Evolutionary conservation across 2,888 invertebrate species (phyloP).

Genomic region (Acronicta aceris): DNA sequence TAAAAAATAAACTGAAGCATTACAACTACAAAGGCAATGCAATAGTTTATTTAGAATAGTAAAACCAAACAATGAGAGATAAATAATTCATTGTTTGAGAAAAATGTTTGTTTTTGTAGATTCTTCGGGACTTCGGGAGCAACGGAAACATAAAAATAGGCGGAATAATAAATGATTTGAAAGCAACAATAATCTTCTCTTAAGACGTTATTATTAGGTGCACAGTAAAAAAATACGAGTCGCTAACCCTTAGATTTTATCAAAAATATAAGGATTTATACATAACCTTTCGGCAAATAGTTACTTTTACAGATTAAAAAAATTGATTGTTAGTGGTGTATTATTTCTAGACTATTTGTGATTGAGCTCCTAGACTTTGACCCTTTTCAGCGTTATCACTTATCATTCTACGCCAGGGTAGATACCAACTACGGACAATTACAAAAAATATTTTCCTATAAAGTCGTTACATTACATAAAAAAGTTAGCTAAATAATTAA

Average conservation of each 20-base stretch:
- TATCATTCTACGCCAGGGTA: no score
- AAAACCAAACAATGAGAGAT: slow-evolving; percentile 47
- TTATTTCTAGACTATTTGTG: no score
- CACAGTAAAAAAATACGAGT: slow-evolving; percentile 50
- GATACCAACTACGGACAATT: no score
- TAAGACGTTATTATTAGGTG: slow-evolving; percentile 6
- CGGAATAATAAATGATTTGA: slow-evolving; percentile 34
- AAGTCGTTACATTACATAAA: no score
- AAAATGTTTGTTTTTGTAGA: slow-evolving; percentile 54
- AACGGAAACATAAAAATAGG: slow-evolving; percentile 53
- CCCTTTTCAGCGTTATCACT: no score
- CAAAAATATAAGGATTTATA: no score
- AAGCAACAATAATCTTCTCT: slow-evolving; percentile 1
- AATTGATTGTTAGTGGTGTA: no score
- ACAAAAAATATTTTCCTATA: no score
- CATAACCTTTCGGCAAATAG: no score
- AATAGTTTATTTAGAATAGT: slow-evolving; percentile 42
- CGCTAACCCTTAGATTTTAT: slow-evolving; percentile 25
- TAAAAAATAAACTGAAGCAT: slow-evolving; percentile 34
- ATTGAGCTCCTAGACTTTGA: no score
- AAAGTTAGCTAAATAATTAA: no score
- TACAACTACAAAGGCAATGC: slow-evolving; percentile 22
- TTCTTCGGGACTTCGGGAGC: slow-evolving; percentile 51
- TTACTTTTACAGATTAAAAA: no score
- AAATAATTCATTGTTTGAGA: slow-evolving; percentile 46